Percentiles rank a stretch among this genome's conserved stretches.
phyloP scores from a whole-genome alignment of 1,140 invertebrate genomes.

The Penaeus chinensis region DNA sequence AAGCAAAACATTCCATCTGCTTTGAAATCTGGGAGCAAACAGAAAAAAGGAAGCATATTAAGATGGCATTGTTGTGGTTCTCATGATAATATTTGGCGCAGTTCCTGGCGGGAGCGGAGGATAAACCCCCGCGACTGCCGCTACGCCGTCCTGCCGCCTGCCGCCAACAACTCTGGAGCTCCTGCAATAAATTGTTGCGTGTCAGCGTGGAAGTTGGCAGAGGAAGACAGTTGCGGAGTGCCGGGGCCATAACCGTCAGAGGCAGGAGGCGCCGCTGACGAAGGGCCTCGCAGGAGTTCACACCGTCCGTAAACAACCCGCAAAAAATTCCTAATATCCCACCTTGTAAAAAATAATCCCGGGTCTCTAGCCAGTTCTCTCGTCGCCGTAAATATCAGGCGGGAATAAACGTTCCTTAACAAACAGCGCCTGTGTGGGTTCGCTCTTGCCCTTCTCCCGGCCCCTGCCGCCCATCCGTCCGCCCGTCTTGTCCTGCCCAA shows the following conservation, averaged over 20 bases:
- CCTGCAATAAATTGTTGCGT: slow-evolving; percentile 31
- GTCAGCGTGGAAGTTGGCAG: slow-evolving; percentile 46
- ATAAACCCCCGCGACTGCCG: slow-evolving; percentile 13
- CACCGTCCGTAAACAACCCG: slow-evolving; percentile 33
- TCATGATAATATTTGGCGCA: too few relatives aligned
- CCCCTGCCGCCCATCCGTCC: too few relatives aligned
- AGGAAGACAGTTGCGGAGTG: slow-evolving; percentile 53
- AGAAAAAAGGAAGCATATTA: too few relatives aligned
- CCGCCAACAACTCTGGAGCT: slow-evolving; percentile 24
- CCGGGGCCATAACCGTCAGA: slow-evolving; percentile 41
- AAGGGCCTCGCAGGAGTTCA: slow-evolving; percentile 19
- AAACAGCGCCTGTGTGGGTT: too few relatives aligned
- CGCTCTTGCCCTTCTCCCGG: too few relatives aligned
- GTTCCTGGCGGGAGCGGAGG: too few relatives aligned
- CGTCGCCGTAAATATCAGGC: slow-evolving; percentile 2
- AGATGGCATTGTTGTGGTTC: too few relatives aligned
- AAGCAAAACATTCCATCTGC: too few relatives aligned
- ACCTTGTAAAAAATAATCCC: slow-evolving; percentile 29
- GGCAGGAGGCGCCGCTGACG: slow-evolving; percentile 44
- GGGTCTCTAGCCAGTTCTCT: neutral
- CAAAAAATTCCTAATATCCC: slow-evolving; percentile 35
- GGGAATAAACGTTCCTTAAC: too few relatives aligned
- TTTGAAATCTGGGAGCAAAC: too few relatives aligned
- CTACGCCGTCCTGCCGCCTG: slow-evolving; percentile 42
- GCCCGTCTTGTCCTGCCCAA: too few relatives aligned